These are phyloP conservation scores for Valencia hispanica DNA, from an alignment of 2,797 vertebrate genomes.

Conservation along the genomic window DNA sequence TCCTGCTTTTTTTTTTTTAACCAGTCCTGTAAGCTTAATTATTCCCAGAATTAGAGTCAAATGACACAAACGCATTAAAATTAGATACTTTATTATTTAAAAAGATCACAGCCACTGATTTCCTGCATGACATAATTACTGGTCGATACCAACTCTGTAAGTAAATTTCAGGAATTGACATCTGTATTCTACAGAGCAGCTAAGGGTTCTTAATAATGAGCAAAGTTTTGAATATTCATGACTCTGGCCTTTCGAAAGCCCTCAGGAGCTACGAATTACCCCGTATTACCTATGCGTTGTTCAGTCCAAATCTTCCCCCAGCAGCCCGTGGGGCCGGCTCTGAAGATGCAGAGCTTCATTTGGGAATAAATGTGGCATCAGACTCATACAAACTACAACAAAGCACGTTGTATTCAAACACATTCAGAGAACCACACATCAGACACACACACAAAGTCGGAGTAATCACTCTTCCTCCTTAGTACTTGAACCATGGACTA, in stretches of 20 bases:
- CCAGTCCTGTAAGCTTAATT: constrained; percentile 13
- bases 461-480: constrained; percentile 64
- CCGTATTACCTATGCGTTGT: constrained; percentile 56
- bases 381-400: constrained; percentile 26
- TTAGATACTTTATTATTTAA: constrained; percentile 14
- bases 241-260: constrained; percentile 67
- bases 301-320: constrained; percentile 54
- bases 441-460: constrained; percentile 30
- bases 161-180: constrained; percentile 49
- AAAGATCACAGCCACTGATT: constrained; percentile 25
- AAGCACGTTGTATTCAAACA: constrained; percentile 14
- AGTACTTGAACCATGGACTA: constrained; percentile 66
- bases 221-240: constrained; percentile 74
- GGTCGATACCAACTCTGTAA: constrained; percentile 23
- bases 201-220: constrained; percentile 64
- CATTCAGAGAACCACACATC: constrained; percentile 2
- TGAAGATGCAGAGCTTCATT: constrained; percentile 55
- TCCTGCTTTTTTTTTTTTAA: constrained; percentile 17
- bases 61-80: not conserved
- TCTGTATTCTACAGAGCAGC: constrained; percentile 59
- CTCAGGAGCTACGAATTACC: constrained; percentile 56
- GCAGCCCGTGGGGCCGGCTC: constrained; percentile 34
- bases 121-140: constrained; percentile 10
- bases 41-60: not conserved
- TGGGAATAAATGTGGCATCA: constrained; percentile 59